Conservation (phyloP, 2,113 vertebrate species). For the Danionella cerebrum region DNA sequence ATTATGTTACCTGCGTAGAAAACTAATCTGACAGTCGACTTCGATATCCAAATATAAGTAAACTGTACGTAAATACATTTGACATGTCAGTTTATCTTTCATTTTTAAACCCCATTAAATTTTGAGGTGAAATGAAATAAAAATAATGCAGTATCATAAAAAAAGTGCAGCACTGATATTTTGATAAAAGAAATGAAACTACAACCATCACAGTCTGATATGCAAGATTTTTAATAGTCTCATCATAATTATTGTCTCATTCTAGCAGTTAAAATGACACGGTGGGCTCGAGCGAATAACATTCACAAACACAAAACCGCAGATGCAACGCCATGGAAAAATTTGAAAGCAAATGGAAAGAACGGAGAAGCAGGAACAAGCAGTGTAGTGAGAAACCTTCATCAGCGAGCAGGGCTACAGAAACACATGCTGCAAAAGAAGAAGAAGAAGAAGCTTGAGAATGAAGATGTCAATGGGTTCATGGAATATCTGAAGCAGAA, state of each 20-base stretch:
- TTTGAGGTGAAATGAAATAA: no score
- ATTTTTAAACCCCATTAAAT: no score
- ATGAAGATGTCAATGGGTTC: conserved; percentile 86
- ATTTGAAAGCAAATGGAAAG: conserved; percentile 48
- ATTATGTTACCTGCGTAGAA: no score
- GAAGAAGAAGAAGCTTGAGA: conserved; percentile 64
- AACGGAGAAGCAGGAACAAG: not conserved
- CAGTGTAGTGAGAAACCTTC: conserved; percentile 23
- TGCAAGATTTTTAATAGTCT: no score
- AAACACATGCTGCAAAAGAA: conserved; percentile 60
- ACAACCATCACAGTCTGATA: no score
- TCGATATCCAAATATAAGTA: no score
- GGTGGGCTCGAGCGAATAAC: conserved; percentile 78
- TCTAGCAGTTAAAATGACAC: conserved; percentile 66
- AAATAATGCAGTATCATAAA: no score
- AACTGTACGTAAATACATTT: no score
- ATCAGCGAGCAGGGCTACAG: conserved; percentile 31
- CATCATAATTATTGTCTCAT: not conserved
- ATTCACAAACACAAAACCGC: conserved; percentile 61
- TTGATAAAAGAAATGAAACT: no score
- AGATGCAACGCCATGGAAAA: conserved; percentile 79
- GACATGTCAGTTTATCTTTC: no score
- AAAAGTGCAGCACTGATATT: no score
- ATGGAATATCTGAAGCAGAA: conserved; percentile 63
- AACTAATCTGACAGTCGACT: no score